These are phyloP conservation scores for Burhinus bistriatus DNA, from an alignment of 2,113 vertebrate genomes.

Conservation along the genomic window DNA sequence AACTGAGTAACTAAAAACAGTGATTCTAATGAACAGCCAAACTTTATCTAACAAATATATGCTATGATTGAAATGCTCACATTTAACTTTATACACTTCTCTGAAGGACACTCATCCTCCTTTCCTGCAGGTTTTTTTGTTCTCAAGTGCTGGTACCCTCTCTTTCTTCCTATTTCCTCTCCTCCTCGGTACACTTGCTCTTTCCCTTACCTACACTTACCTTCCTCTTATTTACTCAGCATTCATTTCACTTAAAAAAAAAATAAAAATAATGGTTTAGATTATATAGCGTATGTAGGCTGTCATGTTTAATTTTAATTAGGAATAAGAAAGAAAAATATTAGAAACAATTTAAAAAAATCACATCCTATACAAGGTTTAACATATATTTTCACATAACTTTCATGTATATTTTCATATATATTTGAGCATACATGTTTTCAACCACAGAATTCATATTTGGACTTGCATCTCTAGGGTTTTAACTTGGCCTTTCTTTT, in stretches of 20 bases:
- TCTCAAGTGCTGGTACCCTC: background rate
- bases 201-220: background rate
- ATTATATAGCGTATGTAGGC: background rate
- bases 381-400: background rate
- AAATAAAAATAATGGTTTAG: background rate
- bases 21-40: background rate
- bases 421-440: background rate
- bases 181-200: fast-evolving
- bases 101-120: background rate
- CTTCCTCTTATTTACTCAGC: background rate
- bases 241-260: background rate
- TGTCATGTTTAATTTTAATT: background rate
- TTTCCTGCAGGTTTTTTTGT: background rate
- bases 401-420: background rate
- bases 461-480: background rate
- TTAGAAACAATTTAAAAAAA: background rate
- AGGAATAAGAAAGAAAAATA: background rate
- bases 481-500: background rate
- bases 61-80: background rate
- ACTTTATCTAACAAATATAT: background rate
- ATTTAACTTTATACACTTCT: background rate
- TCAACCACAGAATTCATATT: background rate
- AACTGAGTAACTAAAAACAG: background rate
- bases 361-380: fast-evolving
- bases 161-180: background rate